Conservation (phyloP, 2,797 vertebrate genomes). For the Thaleichthys pacificus region DNA sequence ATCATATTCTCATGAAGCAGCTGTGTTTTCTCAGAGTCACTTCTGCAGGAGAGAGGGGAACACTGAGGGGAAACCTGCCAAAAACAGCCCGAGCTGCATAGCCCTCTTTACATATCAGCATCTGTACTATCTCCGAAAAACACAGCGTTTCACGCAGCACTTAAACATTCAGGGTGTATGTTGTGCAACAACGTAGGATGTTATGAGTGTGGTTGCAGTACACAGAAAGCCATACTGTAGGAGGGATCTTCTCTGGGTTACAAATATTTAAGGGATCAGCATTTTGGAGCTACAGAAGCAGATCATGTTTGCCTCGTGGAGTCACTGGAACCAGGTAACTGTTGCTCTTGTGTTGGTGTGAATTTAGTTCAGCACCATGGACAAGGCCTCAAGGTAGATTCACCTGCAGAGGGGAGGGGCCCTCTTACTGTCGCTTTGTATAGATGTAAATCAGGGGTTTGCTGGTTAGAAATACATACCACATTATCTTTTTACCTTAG, state of each 20-base stretch:
- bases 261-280: not conserved
- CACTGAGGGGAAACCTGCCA: slow-evolving; percentile 46
- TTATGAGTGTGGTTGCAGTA: not conserved
- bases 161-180: not conserved
- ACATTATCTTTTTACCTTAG: not conserved
- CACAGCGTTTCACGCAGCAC: not conserved
- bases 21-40: slow-evolving; percentile 76
- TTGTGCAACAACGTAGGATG: not conserved
- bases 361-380: slow-evolving; percentile 67
- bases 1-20: slow-evolving; percentile 70
- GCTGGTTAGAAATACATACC: too few species aligned
- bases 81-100: slow-evolving; percentile 38
- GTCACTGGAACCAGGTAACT: not conserved
- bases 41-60: slow-evolving; percentile 61
- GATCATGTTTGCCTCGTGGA: not conserved
- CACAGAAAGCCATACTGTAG: not conserved
- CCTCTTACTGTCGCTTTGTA: not conserved
- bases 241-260: too few species aligned
- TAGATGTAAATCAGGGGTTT: not conserved
- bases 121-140: slow-evolving; percentile 3
- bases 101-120: slow-evolving; percentile 9
- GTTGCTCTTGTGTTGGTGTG: not conserved
- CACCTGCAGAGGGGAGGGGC: slow-evolving; percentile 37
- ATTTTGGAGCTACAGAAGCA: not conserved
- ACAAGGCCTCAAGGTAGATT: slow-evolving; percentile 58